phyloP scores from a whole-genome alignment of 2,888 invertebrate species.

The Falcaria lacertinaria region DNA sequence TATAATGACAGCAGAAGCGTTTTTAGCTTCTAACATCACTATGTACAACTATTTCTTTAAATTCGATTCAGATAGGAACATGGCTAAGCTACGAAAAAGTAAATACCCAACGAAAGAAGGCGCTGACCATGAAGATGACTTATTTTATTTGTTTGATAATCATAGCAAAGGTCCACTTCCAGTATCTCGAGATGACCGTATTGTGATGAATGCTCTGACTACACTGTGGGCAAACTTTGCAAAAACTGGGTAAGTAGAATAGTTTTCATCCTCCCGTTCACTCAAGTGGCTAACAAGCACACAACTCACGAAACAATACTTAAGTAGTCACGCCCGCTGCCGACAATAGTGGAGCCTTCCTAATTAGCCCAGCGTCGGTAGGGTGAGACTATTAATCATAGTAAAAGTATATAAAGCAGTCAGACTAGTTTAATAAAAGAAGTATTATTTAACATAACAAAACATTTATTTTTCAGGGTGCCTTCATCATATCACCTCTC shows the following conservation, averaged over 20 bases:
- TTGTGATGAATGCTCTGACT: neutral
- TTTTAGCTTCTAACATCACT: constrained; percentile 14
- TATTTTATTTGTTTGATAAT: neutral
- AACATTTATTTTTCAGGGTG: neutral
- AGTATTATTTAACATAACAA: too few species aligned
- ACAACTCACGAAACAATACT: too few species aligned
- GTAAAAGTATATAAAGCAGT: too few species aligned
- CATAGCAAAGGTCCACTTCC: neutral
- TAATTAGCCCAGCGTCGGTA: too few species aligned
- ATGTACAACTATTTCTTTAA: constrained; percentile 37
- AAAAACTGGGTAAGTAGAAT: constrained; percentile 9
- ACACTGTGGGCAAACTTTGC: constrained; percentile 1
- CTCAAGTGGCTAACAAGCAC: too few species aligned
- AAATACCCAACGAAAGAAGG: neutral
- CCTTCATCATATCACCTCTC: neutral
- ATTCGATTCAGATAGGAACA: constrained; percentile 33
- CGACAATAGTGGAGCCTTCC: too few species aligned
- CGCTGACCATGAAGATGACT: constrained; percentile 2
- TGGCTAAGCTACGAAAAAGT: constrained; percentile 21
- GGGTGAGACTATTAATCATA: too few species aligned
- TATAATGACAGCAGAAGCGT: constrained; percentile 15
- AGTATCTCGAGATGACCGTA: neutral
- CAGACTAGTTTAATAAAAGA: too few species aligned
- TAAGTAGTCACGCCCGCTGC: too few species aligned
- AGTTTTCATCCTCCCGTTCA: too few species aligned